Evolutionary conservation across 2,797 vertebrate genomes (phyloP), one percentile per base, ranked within the genome.

Genomic region (Hafferia zeledoni): DNA sequence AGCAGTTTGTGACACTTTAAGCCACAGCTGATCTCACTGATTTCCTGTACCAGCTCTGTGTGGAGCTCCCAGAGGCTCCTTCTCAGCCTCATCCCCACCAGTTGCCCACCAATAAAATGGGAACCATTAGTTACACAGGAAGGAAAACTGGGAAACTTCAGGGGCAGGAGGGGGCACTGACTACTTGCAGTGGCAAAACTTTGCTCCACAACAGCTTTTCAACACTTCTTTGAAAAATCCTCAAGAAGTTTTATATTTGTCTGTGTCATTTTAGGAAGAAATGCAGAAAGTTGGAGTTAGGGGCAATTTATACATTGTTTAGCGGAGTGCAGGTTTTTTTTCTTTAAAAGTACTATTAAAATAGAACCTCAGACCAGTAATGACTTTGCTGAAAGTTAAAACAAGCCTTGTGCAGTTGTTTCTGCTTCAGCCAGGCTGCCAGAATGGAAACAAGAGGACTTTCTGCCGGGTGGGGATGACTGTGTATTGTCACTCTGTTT

Each of bases 381-480:
- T 63, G 89, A 86, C 70, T 96, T 77, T 91, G 94, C 31, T 87
- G 75, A 74, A 97, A 94, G 89, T 75, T 87, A 76, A 85, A 91
- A 57, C 81, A 94, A 53, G 89, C 55, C 53, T 79, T 68, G 13
- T 0, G 24, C 70, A 49, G 76, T 94, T 61, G 57, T 65, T 92
- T 46, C 79, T 95, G 18, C 83, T 61, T 83, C 87, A 79, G 17
- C 35, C 71, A 46, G 71, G 60, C 85, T 92, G 88, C 78, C 93
- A 80, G 87, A 70, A 72, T 80, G 89, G 87, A 68, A 95, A 74
- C 31, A 52, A 30, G 53, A 44, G 37, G 39, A 4, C 56, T 56
- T 69, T 69, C 28, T 46, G 33, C 2, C 4, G 64, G 72, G 27
- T 30, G 37, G n/a, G 76, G 12, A 5, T 52, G 53, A 10, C 11